phyloP scores from a whole-genome alignment of 2,888 invertebrate species.

The Mesorhabditis belari region DNA sequence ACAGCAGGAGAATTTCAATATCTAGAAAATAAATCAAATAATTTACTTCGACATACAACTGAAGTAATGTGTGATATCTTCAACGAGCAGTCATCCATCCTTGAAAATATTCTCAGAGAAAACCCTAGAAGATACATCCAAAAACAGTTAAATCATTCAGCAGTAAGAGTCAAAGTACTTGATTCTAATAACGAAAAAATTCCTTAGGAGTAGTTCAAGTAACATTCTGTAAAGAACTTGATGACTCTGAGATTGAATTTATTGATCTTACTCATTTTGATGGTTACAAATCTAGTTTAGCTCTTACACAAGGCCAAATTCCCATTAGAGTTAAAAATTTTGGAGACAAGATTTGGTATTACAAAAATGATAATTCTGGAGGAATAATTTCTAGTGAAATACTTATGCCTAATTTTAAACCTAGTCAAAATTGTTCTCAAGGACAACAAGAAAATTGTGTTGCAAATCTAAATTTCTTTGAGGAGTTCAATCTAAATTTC shows the following conservation, averaged over 20 bases:
- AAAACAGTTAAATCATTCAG: conserved; percentile 14
- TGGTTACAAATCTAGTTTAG: conserved; percentile 1
- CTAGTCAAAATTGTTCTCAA: not conserved
- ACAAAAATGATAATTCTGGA: no score
- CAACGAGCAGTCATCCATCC: conserved; percentile 8
- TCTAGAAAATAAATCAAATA: no score
- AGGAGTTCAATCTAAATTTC: no score
- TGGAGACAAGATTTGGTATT: conserved; percentile 15
- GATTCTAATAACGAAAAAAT: not conserved
- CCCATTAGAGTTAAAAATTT: conserved; percentile 8
- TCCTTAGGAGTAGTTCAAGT: conserved; percentile 13
- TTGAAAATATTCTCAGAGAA: conserved; percentile 8
- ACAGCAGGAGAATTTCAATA: no score
- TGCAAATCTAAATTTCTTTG: no score
- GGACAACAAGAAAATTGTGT: not conserved
- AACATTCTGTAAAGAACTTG: conserved; percentile 18
- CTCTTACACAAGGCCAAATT: conserved; percentile 9
- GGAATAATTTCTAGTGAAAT: no score
- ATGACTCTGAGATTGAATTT: conserved; percentile 5
- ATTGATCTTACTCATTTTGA: conserved; percentile 11
- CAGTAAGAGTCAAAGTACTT: conserved; percentile 12
- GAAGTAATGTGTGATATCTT: conserved; percentile 12
- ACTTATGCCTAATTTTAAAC: not conserved
- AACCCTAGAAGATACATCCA: conserved; percentile 13
- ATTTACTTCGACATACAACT: conserved; percentile 2